These are phyloP conservation scores for Myxocyprinus asiaticus DNA, from an alignment of 2,113 vertebrate genomes.

Conservation along the genomic window DNA sequence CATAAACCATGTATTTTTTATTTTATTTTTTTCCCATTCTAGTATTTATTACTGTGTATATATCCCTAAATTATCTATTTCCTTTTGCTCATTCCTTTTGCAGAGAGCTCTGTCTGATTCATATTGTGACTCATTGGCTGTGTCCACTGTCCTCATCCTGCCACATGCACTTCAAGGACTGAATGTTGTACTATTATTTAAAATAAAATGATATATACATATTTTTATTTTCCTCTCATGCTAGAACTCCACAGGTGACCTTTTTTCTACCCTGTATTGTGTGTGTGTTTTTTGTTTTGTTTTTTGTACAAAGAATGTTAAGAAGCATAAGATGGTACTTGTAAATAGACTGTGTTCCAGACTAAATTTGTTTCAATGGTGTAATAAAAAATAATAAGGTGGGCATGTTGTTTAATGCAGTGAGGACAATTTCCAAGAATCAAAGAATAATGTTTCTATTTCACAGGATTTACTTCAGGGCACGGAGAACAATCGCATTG, in stretches of 20 bases:
- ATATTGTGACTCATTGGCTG: not conserved
- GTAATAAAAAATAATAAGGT: slow-evolving; percentile 10
- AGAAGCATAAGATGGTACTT: not conserved
- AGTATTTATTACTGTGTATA: too few relatives aligned
- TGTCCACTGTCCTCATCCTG: not conserved
- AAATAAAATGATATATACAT: not conserved
- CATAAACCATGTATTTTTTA: not conserved
- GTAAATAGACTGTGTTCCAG: slow-evolving; percentile 4
- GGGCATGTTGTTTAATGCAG: not conserved
- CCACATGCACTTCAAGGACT: not conserved
- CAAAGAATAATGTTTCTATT: slow-evolving; percentile 22
- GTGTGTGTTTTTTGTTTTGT: not conserved
- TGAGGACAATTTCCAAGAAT: not conserved
- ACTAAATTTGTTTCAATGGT: not conserved
- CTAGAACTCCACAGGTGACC: not conserved
- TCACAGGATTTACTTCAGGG: slow-evolving; percentile 11
- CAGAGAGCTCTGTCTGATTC: not conserved
- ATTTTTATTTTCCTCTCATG: not conserved
- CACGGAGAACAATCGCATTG: not conserved
- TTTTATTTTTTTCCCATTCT: not conserved
- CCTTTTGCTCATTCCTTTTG: not conserved
- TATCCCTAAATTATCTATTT: not conserved
- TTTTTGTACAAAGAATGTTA: not conserved
- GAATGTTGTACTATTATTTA: not conserved
- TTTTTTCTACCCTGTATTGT: not conserved